Evolutionary conservation across 2,888 invertebrate species (phyloP).

Genomic region (Protonemura montana): DNA sequence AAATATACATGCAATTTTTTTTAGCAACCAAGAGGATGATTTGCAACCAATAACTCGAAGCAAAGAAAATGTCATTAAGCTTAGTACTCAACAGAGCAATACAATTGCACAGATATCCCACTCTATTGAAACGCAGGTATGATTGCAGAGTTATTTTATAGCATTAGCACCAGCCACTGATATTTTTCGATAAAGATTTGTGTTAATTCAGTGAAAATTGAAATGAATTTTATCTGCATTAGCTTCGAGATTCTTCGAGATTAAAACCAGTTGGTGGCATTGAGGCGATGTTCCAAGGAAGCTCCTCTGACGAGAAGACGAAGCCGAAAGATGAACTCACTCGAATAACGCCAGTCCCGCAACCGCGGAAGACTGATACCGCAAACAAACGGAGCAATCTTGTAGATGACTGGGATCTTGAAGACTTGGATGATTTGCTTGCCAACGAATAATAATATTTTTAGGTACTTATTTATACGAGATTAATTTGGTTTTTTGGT

Average conservation of each 20-base stretch:
- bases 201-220: neutral
- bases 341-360: neutral
- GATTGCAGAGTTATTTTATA: slow-evolving; percentile 45
- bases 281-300: slow-evolving; percentile 55
- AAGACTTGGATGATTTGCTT: slow-evolving; percentile 44
- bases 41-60: slow-evolving; percentile 49
- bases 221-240: slow-evolving; percentile 50
- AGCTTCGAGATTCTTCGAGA: slow-evolving; percentile 52
- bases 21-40: slow-evolving; percentile 53
- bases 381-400: neutral
- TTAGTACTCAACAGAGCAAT: slow-evolving; percentile 63
- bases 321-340: neutral
- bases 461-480: neutral
- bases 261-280: slow-evolving; percentile 56
- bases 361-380: neutral
- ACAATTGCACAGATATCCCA: slow-evolving; percentile 66
- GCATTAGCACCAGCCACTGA: slow-evolving; percentile 8
- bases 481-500: no score
- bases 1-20: neutral
- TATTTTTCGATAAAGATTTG: slow-evolving; percentile 17
- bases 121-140: slow-evolving; percentile 66
- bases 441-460: neutral
- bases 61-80: slow-evolving; percentile 56
- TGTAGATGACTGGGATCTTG: slow-evolving; percentile 45
- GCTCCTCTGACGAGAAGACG: neutral